Evolutionary conservation across 2,797 vertebrate genomes (phyloP).

Genomic region (Potorous gilbertii): DNA sequence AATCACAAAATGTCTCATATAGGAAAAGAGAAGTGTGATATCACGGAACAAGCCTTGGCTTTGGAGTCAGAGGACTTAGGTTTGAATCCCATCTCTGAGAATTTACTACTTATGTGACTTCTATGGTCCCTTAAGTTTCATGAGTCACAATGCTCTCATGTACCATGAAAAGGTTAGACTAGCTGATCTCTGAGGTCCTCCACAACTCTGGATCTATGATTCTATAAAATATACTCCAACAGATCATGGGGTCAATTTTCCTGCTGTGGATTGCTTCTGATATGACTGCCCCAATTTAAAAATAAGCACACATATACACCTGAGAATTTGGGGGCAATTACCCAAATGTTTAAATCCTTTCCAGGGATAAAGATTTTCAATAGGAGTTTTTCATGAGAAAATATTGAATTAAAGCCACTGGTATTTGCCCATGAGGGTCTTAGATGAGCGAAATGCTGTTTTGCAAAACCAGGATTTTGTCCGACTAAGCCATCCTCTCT

Average conservation of each 20-base stretch:
- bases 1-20: too few species aligned
- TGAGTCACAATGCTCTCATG: neutral
- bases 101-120: neutral
- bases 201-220: neutral
- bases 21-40: neutral
- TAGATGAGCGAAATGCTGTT: neutral
- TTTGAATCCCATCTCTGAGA: neutral
- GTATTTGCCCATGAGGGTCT: slow-evolving; percentile 57
- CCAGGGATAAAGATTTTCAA: slow-evolving; percentile 79
- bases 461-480: neutral
- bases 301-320: slow-evolving; percentile 63
- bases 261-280: slow-evolving; percentile 77
- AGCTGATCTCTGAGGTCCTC: neutral
- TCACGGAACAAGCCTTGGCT: neutral
- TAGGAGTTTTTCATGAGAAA: slow-evolving; percentile 82
- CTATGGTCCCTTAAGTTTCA: neutral
- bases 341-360: slow-evolving; percentile 82
- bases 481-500: slow-evolving; percentile 64
- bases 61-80: neutral
- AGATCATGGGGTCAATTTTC: neutral
- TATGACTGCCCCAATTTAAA: slow-evolving; percentile 77
- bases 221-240: neutral
- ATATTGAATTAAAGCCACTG: slow-evolving; percentile 73
- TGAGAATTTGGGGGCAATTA: slow-evolving; percentile 84
- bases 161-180: neutral